These are phyloP conservation scores for Motacilla tschutschensis DNA, from an alignment of 2,113 vertebrate species.

Conservation along the genomic window DNA sequence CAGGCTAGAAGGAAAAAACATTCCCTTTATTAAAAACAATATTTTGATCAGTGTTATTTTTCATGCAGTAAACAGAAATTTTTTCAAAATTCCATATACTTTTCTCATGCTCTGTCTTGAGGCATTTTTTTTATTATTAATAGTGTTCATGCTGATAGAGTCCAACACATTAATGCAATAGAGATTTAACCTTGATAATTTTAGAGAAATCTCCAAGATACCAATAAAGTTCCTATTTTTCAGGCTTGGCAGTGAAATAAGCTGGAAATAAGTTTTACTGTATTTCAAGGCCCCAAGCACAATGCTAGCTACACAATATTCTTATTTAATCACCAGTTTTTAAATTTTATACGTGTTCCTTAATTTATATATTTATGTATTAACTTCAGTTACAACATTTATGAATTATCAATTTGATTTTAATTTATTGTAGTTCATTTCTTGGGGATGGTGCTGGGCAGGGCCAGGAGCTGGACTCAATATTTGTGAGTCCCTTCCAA, in stretches of 20 bases:
- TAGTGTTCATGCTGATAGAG: background rate
- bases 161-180: background rate
- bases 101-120: background rate
- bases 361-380: background rate
- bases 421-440: background rate
- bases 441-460: background rate
- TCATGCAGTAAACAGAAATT: background rate
- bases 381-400: background rate
- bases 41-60: background rate
- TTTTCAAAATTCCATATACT: background rate
- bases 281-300: background rate
- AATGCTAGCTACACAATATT: background rate
- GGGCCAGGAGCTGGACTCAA: rapidly evolving
- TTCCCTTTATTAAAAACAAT: background rate
- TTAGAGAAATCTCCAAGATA: background rate
- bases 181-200: background rate
- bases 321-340: background rate
- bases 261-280: background rate
- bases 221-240: background rate
- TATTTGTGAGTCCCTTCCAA: background rate
- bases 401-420: background rate
- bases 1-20: background rate
- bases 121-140: background rate
- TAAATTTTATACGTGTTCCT: background rate
- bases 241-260: background rate